These are phyloP conservation scores for Excalfactoria chinensis DNA, from an alignment of 2,113 vertebrate species.

Conservation along the genomic window DNA sequence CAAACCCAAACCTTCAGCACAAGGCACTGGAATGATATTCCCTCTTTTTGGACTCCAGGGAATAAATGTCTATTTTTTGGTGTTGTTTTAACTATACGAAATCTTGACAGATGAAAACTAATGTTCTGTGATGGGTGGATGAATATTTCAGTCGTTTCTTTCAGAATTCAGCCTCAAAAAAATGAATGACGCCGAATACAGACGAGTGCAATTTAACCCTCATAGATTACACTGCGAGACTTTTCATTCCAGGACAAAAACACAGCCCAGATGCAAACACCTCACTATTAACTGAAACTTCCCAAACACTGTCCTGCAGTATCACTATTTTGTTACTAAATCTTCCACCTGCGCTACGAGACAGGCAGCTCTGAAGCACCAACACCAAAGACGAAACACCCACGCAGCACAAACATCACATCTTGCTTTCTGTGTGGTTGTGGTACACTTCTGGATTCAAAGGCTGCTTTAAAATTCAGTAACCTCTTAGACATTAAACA, in stretches of 20 bases:
- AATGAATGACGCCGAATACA: not conserved
- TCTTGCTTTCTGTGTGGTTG: not conserved
- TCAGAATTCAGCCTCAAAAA: not conserved
- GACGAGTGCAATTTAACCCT: not conserved
- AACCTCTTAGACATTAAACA: not conserved
- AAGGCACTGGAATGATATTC: not conserved
- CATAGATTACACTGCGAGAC: not conserved
- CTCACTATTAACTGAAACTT: not conserved
- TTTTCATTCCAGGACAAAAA: not conserved
- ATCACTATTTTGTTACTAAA: not conserved
- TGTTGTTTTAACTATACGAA: not conserved
- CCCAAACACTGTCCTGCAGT: not conserved
- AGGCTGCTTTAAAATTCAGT: not conserved
- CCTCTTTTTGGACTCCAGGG: not conserved
- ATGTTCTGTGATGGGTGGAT: fast-evolving
- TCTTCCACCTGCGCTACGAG: not conserved
- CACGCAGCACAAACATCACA: not conserved
- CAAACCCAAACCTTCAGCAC: not conserved
- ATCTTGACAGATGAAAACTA: not conserved
- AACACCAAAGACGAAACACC: not conserved
- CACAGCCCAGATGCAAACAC: not conserved
- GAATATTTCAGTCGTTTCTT: not conserved
- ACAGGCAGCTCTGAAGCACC: not conserved
- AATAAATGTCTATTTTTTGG: not conserved
- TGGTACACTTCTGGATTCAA: not conserved